These are phyloP conservation scores for Herpailurus yagouaroundi DNA, from an alignment of 2,113 vertebrate genomes.

Conservation along the genomic window DNA sequence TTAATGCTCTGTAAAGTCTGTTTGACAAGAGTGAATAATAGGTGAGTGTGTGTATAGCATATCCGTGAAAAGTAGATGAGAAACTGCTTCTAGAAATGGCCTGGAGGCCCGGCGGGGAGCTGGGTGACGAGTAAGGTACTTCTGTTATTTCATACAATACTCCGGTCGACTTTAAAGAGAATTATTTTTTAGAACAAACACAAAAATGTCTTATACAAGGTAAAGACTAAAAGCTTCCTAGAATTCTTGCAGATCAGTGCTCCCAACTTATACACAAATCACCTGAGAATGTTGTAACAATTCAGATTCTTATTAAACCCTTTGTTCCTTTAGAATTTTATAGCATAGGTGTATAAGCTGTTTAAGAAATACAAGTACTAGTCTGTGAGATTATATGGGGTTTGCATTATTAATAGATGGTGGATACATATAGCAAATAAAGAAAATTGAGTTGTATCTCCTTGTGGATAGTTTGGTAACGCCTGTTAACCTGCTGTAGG, in stretches of 20 bases:
- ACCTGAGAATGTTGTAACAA: not conserved
- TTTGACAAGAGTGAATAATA: not conserved
- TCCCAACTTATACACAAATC: not conserved
- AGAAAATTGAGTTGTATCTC: not conserved
- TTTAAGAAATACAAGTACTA: not conserved
- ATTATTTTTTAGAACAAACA: not conserved
- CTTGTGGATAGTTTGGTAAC: no score
- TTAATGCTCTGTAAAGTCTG: not conserved
- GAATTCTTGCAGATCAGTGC: not conserved
- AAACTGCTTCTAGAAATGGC: not conserved
- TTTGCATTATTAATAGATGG: not conserved
- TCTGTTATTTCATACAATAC: not conserved
- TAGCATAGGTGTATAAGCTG: not conserved
- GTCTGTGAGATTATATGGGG: not conserved
- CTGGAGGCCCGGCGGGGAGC: not conserved
- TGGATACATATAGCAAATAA: not conserved
- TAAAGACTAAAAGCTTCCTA: not conserved
- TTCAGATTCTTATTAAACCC: not conserved
- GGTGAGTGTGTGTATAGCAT: not conserved
- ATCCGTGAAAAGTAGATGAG: not conserved
- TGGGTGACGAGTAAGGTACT: not conserved
- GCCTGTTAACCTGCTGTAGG: not conserved
- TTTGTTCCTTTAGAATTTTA: not conserved
- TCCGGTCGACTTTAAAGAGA: not conserved
- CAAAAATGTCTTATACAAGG: not conserved